Evolutionary conservation across 1,140 invertebrate genomes (phyloP), one percentile per base, ranked within the genome.

Genomic region (Nomia melanderi): DNA sequence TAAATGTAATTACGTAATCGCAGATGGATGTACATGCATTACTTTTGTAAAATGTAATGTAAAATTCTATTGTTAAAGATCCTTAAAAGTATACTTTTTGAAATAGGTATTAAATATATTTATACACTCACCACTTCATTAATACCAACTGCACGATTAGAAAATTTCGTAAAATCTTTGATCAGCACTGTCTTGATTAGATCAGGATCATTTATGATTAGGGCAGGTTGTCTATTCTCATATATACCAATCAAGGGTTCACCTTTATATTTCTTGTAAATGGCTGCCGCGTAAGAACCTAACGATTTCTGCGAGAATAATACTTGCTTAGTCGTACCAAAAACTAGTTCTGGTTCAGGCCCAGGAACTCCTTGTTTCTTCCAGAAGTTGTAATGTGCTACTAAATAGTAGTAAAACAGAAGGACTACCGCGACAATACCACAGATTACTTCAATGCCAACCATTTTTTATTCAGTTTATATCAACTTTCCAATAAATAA

Each of bases 121-220:
- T 44, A 3, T 17, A 14, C 14, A 25, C 53, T 17, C 25, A 88
- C 74, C 64, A 89, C 88, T 14, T 87, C 82, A 25, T 86, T 77
- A 0, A 87, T 53, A 33, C 47, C 60, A 2, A 90, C 31, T 0
- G 90, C 91, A 20, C 92, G 88, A 74, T 92, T 79, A 7, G 89
- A 66, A 59, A 93, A 93, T 62, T 86, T 86, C 0, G 88, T 81
- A 64, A 94, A 94, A 62, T 93, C 91, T 75, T 92, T 93, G 1
- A 93, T 92, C 2, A 93, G 54, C 1, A 94, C 76, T 0, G 88
- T 78, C 60, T 91, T 92, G 11, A 93, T 91, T 3, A 93, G 14
- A 9, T 93, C 89, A 0, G 90, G 89, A 79, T 94, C 93, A 14
- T 81, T 82, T 0, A 93, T 0, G 2, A 91, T 65, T 4, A 93